Evolutionary conservation across 2,113 vertebrate genomes (phyloP).

Genomic region (Oreochromis aureus): DNA sequence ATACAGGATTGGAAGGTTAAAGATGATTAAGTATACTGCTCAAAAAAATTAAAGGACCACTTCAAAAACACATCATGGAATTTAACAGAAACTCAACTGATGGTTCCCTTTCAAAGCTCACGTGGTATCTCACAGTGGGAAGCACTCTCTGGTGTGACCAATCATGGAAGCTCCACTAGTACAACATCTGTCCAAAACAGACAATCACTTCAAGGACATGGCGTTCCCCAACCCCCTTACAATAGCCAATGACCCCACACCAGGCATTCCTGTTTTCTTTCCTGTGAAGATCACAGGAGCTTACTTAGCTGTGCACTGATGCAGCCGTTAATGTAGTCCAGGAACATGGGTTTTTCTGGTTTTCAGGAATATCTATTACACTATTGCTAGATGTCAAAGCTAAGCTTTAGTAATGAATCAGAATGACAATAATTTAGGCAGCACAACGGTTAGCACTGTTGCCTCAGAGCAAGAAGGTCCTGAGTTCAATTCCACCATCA

Average conservation of each 20-base stretch:
- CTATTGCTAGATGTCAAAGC: neutral
- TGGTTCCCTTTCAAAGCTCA: neutral
- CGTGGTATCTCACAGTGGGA: neutral
- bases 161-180: neutral
- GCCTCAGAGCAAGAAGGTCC: neutral
- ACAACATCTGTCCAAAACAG: neutral
- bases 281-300: neutral
- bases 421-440: neutral
- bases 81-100: neutral
- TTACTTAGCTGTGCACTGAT: neutral
- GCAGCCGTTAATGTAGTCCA: neutral
- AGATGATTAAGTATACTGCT: neutral
- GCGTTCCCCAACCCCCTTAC: neutral
- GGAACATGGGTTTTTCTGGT: neutral
- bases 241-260: neutral
- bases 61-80: neutral
- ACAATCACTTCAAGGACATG: neutral
- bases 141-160: neutral
- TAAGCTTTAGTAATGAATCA: neutral
- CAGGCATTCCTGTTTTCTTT: neutral
- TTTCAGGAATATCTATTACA: neutral
- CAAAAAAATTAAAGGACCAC: neutral
- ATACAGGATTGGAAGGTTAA: neutral
- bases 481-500: neutral
- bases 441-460: neutral